A percentile compares a stretch with the other conserved stretches of the same genome.
phyloP scores from a whole-genome alignment of 1,140 invertebrate genomes.

The Drosophila ficusphila region DNA sequence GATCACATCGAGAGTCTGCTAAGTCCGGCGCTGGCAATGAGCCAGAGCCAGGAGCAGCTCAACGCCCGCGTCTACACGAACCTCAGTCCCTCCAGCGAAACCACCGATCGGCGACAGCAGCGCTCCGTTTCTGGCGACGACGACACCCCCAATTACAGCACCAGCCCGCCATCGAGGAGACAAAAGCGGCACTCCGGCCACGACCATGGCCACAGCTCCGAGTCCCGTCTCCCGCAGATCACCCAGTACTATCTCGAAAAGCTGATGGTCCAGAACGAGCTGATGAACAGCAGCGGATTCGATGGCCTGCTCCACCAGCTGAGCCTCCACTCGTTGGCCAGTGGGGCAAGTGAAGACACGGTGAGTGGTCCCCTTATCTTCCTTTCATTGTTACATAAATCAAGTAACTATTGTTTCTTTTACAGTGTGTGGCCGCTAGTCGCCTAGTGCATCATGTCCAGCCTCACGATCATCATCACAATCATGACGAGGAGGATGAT shows the following conservation, averaged over 20 bases:
- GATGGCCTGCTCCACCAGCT: slow-evolving; percentile 87
- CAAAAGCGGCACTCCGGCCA: slow-evolving; percentile 74
- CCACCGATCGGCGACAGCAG: slow-evolving; percentile 68
- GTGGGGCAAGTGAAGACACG: slow-evolving; percentile 84
- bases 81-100: slow-evolving; percentile 73
- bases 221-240: slow-evolving; percentile 51
- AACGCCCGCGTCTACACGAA: slow-evolving; percentile 63
- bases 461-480: slow-evolving; percentile 63
- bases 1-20: slow-evolving; percentile 85
- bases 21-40: slow-evolving; percentile 18
- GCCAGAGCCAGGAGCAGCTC: slow-evolving; percentile 41
- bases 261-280: slow-evolving; percentile 85
- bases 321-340: slow-evolving; percentile 86
- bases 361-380: slow-evolving; percentile 73
- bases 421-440: slow-evolving; percentile 52
- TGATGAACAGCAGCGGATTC: slow-evolving; percentile 83
- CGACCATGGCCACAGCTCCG: slow-evolving; percentile 9
- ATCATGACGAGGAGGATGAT: slow-evolving; percentile 25
- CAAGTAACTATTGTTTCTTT: neutral
- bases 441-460: slow-evolving; percentile 73
- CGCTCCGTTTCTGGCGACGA: slow-evolving; percentile 51
- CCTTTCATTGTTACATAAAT: neutral
- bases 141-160: slow-evolving; percentile 72
- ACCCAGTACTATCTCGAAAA: slow-evolving; percentile 84
- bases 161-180: slow-evolving; percentile 66